These are phyloP conservation scores for Nymphalis polychloros DNA, from an alignment of 2,888 invertebrate species.

Conservation along the genomic window DNA sequence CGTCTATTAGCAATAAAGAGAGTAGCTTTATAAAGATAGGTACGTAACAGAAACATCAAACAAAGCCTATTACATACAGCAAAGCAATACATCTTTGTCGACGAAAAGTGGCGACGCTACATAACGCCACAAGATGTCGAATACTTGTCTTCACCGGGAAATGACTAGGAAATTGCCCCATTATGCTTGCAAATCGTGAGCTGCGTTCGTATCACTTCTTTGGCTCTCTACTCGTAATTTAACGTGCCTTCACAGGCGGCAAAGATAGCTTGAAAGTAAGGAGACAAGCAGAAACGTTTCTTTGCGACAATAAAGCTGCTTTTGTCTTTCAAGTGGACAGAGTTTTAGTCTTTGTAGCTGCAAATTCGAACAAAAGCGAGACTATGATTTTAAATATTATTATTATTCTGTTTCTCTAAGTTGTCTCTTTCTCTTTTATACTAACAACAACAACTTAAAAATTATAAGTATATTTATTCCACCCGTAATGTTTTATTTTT, in stretches of 20 bases:
- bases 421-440: no score
- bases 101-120: conserved; percentile 24
- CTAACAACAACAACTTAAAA: no score
- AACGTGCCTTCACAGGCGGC: conserved; percentile 25
- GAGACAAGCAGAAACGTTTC: conserved; percentile 27
- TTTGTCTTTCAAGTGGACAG: conserved; percentile 9
- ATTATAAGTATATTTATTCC: no score
- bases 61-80: conserved; percentile 1
- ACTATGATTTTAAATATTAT: not conserved
- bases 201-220: conserved; percentile 33
- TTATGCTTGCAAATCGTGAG: conserved; percentile 38
- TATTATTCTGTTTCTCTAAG: not conserved
- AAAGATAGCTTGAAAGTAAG: conserved; percentile 33
- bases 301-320: conserved; percentile 19
- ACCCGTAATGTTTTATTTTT: no score
- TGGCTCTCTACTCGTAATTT: conserved; percentile 27
- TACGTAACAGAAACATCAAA: not conserved
- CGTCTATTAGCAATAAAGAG: no score
- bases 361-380: not conserved
- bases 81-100: conserved; percentile 26
- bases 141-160: conserved; percentile 33
- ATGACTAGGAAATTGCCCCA: conserved; percentile 36
- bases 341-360: conserved; percentile 8
- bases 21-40: no score
- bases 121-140: conserved; percentile 31